Base-by-base conservation (phyloP, 2,888 invertebrate species). In the Drosophila affinis region DNA sequence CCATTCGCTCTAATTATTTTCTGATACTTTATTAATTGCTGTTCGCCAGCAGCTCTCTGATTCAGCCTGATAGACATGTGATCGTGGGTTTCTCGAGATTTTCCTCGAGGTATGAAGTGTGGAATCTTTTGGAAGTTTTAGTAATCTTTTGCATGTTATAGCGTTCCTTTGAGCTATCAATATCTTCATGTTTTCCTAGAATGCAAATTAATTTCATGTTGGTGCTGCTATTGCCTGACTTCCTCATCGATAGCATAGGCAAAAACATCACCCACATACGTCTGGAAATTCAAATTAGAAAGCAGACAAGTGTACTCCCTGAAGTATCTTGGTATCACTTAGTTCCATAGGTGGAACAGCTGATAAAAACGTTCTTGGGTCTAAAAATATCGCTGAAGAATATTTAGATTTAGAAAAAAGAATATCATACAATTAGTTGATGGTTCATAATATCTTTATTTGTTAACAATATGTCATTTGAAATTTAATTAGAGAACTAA, bases 1-100 rank as follows among this genome's bases (percentile, higher is more conserved):
- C 64, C 60, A 73, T 70, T 65, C 47, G 67, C 58, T 61, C 80
- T 70, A 84, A 87, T 87, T 84, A 77, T 87, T 73, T 51, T 55
- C 72, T 81, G 84, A 79, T 87, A 81, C 77, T 79, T 77, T 72
- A 75, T 79, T 88, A 75, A 85, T 88, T 77, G 70, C 54, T 75
- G 77, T 64, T 71, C 52, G 51, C 24, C n/a, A 39, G n/a, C n/a
- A n/a, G 48, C 60, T 56, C 60, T 56, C 61, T 75, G 81, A 78
- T 55, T 78, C 72, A 69, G 9, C 14, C 54, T 39, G 46, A 39
- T 65, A 39, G 68, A 71, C 84, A 84, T 84, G 84, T 84, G 84
- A 84, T 61, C 68, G 71, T 45, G 72, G 71, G 48, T 14, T 9
- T 27, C 27, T 7, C 27, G 6, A n/a, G 52, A 39, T 32, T 24